Conservation (phyloP, 2,113 vertebrate genomes). For the Chaenocephalus aceratus region DNA sequence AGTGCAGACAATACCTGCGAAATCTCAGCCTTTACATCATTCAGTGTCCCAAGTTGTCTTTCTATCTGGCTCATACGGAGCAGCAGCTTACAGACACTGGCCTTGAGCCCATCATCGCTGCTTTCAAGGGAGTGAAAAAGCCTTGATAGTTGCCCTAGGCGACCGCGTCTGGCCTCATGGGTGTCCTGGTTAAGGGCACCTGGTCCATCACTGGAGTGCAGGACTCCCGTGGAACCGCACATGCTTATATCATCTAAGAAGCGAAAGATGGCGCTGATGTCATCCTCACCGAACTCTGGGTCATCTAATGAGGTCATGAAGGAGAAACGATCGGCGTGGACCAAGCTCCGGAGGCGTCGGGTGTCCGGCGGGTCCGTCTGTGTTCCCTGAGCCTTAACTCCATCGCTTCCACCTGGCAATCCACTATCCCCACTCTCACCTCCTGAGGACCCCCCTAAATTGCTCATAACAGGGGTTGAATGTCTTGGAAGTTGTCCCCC, state of each 20-base stretch:
- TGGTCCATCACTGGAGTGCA: slow-evolving; percentile 88
- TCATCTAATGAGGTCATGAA: slow-evolving; percentile 93
- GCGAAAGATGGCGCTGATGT: slow-evolving; percentile 97
- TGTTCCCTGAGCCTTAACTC: slow-evolving; percentile 88
- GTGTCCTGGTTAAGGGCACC: slow-evolving; percentile 79
- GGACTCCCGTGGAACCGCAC: slow-evolving; percentile 92
- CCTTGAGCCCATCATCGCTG: slow-evolving; percentile 90
- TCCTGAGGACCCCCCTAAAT: slow-evolving; percentile 67
- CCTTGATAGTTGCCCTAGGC: slow-evolving; percentile 85
- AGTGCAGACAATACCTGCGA: slow-evolving; percentile 93
- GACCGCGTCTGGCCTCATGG: slow-evolving; percentile 86
- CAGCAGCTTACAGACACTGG: slow-evolving; percentile 92
- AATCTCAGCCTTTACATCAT: slow-evolving; percentile 93
- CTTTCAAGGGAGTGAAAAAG: slow-evolving; percentile 83
- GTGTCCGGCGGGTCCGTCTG: slow-evolving; percentile 91
- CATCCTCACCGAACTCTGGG: slow-evolving; percentile 91
- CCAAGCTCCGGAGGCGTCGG: slow-evolving; percentile 84
- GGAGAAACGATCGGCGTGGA: slow-evolving; percentile 86
- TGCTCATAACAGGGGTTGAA: slow-evolving; percentile 69
- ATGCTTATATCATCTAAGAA: slow-evolving; percentile 98
- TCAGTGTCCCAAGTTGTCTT: slow-evolving; percentile 92
- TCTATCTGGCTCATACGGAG: slow-evolving; percentile 95
- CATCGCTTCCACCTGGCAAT: slow-evolving; percentile 69
- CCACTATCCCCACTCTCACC: slow-evolving; percentile 72
- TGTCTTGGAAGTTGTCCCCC: slow-evolving; percentile 56